Evolutionary conservation across 2,888 invertebrate species (phyloP), one percentile per base, ranked within the genome.

Genomic region (Drosophila merina): DNA sequence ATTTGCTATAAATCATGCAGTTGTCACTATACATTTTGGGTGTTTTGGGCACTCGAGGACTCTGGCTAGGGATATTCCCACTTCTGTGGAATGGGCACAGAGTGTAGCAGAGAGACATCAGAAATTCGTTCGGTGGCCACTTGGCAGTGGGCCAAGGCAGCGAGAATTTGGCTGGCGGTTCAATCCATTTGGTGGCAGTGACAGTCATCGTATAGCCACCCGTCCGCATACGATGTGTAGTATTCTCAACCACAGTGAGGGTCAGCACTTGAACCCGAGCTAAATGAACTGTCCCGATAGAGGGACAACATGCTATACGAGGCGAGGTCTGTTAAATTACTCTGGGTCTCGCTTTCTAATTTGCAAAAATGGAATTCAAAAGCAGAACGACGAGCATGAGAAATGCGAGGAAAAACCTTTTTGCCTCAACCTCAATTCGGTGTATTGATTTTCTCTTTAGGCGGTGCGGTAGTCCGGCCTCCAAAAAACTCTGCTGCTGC

Each of bases 321-420:
- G 86, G 76, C 83, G 20, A 80, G 84, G 50, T 54, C 50, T 56
- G 42, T 50, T 62, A 67, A 78, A 80, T 81, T 85, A 85, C 70
- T 68, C 60, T 75, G 60, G 52, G 72, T 60, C 60, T 68, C 73
- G 63, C 80, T 76, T 82, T 88, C 84, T 86, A 86, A 88, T 81
- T 88, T 83, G 74, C 88, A 86, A 88, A 88, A 79, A 66, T 51
- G 67, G 67, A 48, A 70, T 72, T 79, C 60, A 67, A 72, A 75
- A 71, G 66, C 62, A 70, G 54, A 40, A 47, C 49, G 28, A 47
- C 38, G 20, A 47, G 48, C 56, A 60, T 51, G 44, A 30, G 47
- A 47, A 36, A 59, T 14, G 47, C 44, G 42, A 30, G 54, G 40
- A 79, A 71, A 71, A 57, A 54, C 69, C 63, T 72, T 84, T 86